A percentile compares a stretch with the other conserved stretches of the same genome.
Evolutionary conservation across 2,113 vertebrate species (phyloP).

Genomic region (Megaceryle torquata): DNA sequence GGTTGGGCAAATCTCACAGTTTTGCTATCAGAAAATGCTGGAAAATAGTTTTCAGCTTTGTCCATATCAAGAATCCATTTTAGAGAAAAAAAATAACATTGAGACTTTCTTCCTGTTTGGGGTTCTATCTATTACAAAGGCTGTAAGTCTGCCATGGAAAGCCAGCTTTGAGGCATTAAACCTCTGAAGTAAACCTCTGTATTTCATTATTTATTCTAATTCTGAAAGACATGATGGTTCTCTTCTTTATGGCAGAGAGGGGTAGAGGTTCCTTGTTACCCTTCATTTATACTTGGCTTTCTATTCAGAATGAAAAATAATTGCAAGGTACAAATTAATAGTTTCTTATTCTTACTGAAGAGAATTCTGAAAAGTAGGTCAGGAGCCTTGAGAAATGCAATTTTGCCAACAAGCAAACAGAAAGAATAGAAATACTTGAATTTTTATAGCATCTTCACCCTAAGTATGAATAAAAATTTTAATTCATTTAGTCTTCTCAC

Average conservation of each 20-base stretch:
- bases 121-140: not conserved
- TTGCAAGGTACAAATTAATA: not conserved
- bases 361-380: constrained; percentile 9
- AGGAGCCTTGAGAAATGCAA: not conserved
- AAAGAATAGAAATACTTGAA: not conserved
- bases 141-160: not conserved
- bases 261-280: not conserved
- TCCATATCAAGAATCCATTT: not conserved
- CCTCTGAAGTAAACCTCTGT: not conserved
- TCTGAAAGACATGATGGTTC: not conserved
- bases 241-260: not conserved
- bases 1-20: not conserved
- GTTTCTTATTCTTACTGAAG: not conserved
- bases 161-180: not conserved
- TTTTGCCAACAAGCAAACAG: not conserved
- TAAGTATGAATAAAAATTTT: not conserved
- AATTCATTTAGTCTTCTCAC: not conserved
- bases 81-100: not conserved
- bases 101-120: not conserved
- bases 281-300: not conserved
- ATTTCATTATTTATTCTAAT: not conserved
- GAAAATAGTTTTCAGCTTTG: not conserved
- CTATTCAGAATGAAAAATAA: not conserved
- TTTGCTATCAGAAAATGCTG: not conserved
- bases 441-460: not conserved